These are phyloP conservation scores for Butorides virescens DNA, from an alignment of 2,113 vertebrate species.

Conservation along the genomic window DNA sequence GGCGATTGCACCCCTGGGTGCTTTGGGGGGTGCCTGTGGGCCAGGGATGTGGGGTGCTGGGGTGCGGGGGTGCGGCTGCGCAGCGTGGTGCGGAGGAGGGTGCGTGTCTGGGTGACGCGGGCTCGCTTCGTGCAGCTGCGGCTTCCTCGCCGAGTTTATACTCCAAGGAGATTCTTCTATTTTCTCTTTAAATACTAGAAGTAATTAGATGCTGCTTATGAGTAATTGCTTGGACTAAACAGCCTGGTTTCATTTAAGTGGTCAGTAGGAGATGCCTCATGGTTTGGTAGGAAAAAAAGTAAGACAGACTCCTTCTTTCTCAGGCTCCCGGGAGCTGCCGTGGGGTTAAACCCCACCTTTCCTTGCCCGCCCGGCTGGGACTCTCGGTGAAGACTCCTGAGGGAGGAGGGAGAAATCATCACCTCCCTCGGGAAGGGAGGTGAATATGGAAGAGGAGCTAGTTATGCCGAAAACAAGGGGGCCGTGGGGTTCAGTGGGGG, in stretches of 20 bases:
- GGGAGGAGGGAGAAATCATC: background rate
- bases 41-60: background rate
- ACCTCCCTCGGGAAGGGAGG: background rate
- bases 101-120: background rate
- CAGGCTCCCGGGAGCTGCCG: background rate
- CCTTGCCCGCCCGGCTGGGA: background rate
- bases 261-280: background rate
- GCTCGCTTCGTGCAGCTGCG: background rate
- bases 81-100: background rate
- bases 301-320: background rate
- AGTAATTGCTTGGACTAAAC: constrained; percentile 27
- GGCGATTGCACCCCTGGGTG: background rate
- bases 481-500: rapidly evolving
- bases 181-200: constrained; percentile 44
- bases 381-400: background rate
- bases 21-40: rapidly evolving
- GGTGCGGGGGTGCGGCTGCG: background rate
- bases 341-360: background rate
- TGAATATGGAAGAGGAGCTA: background rate
- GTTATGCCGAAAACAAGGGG: background rate
- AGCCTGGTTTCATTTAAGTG: constrained; percentile 49
- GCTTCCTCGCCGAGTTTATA: background rate
- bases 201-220: constrained; percentile 39
- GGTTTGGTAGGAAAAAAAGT: background rate
- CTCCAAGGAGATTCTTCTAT: background rate